A percentile compares a stretch with the other conserved stretches of the same genome.
Conservation (phyloP, 2,113 vertebrate genomes). For the Engystomops pustulosus region DNA sequence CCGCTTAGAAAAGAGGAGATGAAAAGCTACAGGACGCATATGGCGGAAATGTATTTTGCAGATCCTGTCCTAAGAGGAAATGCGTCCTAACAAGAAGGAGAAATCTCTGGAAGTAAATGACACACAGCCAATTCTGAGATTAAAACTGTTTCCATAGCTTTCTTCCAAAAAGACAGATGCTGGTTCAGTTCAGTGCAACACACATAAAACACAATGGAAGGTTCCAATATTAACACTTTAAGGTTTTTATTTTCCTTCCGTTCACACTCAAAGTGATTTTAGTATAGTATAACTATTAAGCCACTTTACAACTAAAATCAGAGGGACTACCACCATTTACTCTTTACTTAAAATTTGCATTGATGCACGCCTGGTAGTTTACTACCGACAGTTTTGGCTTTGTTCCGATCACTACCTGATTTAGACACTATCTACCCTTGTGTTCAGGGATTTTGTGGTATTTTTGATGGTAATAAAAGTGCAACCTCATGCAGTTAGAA, state of each 20-base stretch:
- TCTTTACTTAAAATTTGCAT: too few relatives aligned
- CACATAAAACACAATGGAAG: not conserved
- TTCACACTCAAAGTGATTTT: not conserved
- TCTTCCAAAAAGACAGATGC: conserved; percentile 16
- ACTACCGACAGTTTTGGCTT: too few relatives aligned
- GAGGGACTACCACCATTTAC: not conserved
- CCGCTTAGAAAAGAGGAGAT: conserved; percentile 22
- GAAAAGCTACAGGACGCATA: conserved; percentile 43
- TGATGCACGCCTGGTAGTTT: too few relatives aligned
- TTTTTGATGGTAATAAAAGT: too few relatives aligned
- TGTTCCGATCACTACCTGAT: too few relatives aligned
- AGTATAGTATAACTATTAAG: not conserved
- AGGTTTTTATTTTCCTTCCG: not conserved
- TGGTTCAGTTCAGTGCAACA: conserved; percentile 20
- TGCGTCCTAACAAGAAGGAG: conserved; percentile 26
- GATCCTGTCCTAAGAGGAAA: conserved; percentile 49
- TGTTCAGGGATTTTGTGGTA: too few relatives aligned
- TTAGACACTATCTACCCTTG: too few relatives aligned
- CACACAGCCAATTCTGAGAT: conserved; percentile 32
- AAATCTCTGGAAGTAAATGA: conserved; percentile 40
- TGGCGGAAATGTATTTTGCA: conserved; percentile 47
- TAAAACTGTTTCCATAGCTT: conserved; percentile 27
- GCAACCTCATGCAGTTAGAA: too few relatives aligned
- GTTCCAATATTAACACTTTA: conserved; percentile 16
- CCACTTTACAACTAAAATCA: not conserved